A percentile compares a stretch with the other conserved stretches of the same genome.
These are phyloP conservation scores for Choloepus didactylus DNA, from an alignment of 2,797 vertebrate genomes.

Conservation along the genomic window DNA sequence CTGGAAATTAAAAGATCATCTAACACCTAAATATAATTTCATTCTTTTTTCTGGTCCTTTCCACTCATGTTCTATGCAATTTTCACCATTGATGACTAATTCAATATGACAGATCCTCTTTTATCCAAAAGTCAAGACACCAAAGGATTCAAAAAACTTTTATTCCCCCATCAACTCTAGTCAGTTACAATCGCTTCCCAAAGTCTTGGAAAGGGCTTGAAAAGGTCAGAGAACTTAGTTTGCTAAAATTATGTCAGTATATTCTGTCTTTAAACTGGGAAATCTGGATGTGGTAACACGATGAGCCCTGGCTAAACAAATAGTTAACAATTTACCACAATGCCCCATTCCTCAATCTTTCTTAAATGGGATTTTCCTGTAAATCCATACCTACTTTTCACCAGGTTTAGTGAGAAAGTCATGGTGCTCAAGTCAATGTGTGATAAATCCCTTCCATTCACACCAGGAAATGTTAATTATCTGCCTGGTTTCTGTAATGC, in stretches of 20 bases:
- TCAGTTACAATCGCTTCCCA: slow-evolving; percentile 59
- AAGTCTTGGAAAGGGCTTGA: slow-evolving; percentile 63
- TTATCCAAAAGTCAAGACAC: slow-evolving; percentile 49
- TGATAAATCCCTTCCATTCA: slow-evolving; percentile 72
- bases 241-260: slow-evolving; percentile 27
- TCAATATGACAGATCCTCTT: neutral
- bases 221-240: slow-evolving; percentile 67
- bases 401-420: slow-evolving; percentile 62
- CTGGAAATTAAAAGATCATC: neutral
- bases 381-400: slow-evolving; percentile 30
- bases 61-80: neutral
- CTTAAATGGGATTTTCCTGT: slow-evolving; percentile 49
- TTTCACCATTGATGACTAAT: slow-evolving; percentile 7
- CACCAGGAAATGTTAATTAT: slow-evolving; percentile 73
- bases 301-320: slow-evolving; percentile 61
- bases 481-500: slow-evolving; percentile 72
- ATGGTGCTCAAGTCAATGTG: slow-evolving; percentile 48
- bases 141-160: slow-evolving; percentile 45
- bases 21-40: neutral
- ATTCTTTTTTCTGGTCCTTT: neutral
- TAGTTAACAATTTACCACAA: slow-evolving; percentile 67
- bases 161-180: neutral
- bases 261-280: slow-evolving; percentile 52
- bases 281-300: slow-evolving; percentile 49
- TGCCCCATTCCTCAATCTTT: neutral